Percentiles rank a stretch among this genome's conserved stretches.
Conservation (phyloP, 1,140 invertebrate species). For the Leptopilina boulardi region DNA sequence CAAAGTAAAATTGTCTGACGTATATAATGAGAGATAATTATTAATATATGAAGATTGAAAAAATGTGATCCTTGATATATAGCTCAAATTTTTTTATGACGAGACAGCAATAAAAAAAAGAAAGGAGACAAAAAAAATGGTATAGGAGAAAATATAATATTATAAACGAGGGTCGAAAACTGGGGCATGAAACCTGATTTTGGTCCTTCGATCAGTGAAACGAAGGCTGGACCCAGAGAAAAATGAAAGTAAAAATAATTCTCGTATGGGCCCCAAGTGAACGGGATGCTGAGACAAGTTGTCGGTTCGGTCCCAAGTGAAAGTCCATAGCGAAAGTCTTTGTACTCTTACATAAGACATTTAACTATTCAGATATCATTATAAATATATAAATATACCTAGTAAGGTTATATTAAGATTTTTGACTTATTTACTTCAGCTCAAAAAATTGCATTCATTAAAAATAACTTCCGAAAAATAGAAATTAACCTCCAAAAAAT, state of each 20-base stretch:
- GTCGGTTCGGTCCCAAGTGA: slow-evolving; percentile 66
- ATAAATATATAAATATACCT: too few species aligned
- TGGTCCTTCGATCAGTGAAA: slow-evolving; percentile 1
- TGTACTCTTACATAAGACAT: slow-evolving; percentile 72
- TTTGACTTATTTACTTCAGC: slow-evolving; percentile 52
- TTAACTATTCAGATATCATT: slow-evolving; percentile 70
- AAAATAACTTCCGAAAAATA: background rate
- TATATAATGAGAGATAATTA: background rate
- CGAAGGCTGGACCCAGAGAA: slow-evolving; percentile 50
- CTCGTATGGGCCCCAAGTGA: slow-evolving; percentile 56
- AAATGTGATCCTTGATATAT: background rate
- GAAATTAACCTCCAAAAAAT: too few species aligned
- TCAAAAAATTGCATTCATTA: background rate
- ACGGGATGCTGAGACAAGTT: slow-evolving; percentile 67
- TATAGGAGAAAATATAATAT: background rate
- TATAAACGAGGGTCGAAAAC: background rate
- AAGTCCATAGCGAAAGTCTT: slow-evolving; percentile 74
- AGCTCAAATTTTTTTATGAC: background rate
- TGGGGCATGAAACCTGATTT: slow-evolving; percentile 17
- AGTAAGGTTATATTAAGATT: slow-evolving; percentile 53
- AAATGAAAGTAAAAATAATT: slow-evolving; percentile 58
- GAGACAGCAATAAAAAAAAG: background rate
- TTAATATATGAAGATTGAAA: background rate
- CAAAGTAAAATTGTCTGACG: too few species aligned
- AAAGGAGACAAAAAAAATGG: slow-evolving; percentile 16